These are phyloP conservation scores for Apostichopus leukothele DNA, from an alignment of 53 echinoderm and acorn worm genomes.

Conservation along the genomic window DNA sequence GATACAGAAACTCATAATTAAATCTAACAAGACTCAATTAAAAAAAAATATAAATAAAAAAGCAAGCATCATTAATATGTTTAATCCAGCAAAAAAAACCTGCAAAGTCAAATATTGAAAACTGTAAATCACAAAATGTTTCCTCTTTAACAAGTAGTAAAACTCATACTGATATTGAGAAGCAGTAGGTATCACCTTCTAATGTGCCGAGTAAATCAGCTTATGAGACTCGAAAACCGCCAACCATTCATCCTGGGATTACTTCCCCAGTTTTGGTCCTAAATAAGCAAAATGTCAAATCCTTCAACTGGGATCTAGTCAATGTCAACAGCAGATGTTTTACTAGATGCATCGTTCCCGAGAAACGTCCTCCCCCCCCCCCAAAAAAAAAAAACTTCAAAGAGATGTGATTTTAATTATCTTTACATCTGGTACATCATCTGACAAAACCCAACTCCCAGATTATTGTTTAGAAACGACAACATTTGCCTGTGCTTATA, in stretches of 20 bases:
- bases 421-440: neutral
- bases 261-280: neutral
- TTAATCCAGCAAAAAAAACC: too few relatives aligned
- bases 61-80: too few relatives aligned
- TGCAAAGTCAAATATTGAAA: too few relatives aligned
- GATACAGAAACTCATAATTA: too few relatives aligned
- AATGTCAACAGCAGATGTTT: neutral
- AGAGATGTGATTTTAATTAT: neutral
- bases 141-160: too few relatives aligned
- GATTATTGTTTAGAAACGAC: too few relatives aligned
- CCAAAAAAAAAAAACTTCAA: neutral
- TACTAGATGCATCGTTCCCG: neutral
- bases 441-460: too few relatives aligned
- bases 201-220: neutral
- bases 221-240: neutral
- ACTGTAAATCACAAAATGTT: too few relatives aligned
- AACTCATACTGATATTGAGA: neutral
- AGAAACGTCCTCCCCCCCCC: neutral
- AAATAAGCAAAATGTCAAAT: neutral
- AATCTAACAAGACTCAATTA: too few relatives aligned
- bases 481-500: too few relatives aligned
- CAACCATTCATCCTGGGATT: neutral
- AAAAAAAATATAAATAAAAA: too few relatives aligned
- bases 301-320: neutral
- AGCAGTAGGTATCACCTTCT: neutral